Evolutionary conservation across 2,797 vertebrate species (phyloP).

Genomic region (Chiloscyllium punctatum): DNA sequence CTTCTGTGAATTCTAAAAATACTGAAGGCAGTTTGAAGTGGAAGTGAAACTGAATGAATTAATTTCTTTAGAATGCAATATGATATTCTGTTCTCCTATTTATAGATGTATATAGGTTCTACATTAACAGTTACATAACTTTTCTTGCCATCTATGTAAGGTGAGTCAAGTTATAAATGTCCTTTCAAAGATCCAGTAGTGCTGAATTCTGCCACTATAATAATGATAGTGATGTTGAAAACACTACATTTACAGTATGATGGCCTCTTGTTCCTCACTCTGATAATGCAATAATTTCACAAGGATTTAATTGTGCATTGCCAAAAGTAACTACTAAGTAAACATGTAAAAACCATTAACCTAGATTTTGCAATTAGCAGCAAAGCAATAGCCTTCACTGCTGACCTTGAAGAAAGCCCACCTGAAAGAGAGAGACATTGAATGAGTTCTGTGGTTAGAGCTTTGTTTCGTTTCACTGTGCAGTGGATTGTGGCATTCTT

Average conservation of each 20-base stretch:
- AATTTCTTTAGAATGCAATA: background rate
- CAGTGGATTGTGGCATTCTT: too few relatives aligned
- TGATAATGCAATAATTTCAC: background rate
- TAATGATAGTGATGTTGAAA: background rate
- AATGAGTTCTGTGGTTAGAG: too few relatives aligned
- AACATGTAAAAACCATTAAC: background rate
- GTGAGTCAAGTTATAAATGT: background rate
- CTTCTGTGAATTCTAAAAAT: background rate
- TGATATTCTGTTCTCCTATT: background rate
- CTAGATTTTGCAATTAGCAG: too few relatives aligned
- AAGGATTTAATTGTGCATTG: background rate
- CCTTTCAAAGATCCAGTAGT: background rate
- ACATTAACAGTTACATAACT: too few relatives aligned
- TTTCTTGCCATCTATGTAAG: background rate
- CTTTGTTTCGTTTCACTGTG: too few relatives aligned
- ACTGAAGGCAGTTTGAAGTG: background rate
- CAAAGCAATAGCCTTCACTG: too few relatives aligned
- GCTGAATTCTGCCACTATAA: background rate
- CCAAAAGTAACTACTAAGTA: background rate
- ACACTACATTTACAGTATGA: background rate
- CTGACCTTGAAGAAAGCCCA: too few relatives aligned
- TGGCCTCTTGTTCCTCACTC: background rate
- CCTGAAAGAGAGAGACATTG: too few relatives aligned
- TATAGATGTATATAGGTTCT: background rate
- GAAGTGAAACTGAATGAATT: background rate